phyloP scores from a whole-genome alignment of 2,113 vertebrate species.

The Etia nguti region DNA sequence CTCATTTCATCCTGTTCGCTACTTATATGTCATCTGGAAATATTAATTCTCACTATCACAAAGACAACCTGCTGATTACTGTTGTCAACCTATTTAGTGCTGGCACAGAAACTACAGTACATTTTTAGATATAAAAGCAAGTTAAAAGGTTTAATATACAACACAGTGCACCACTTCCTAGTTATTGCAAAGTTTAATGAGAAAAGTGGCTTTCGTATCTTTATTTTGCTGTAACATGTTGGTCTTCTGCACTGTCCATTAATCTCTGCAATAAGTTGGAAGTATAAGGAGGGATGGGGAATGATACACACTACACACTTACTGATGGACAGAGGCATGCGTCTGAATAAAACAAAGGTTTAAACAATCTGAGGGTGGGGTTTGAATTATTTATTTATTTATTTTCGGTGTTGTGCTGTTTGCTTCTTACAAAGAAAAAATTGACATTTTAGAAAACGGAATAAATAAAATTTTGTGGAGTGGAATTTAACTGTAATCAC shows the following conservation, averaged over 20 bases:
- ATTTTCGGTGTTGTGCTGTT: background rate
- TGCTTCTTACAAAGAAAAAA: background rate
- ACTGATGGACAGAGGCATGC: background rate
- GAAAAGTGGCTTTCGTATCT: background rate
- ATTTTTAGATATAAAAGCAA: background rate
- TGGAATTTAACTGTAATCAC: background rate
- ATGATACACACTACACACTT: background rate
- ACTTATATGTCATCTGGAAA: background rate
- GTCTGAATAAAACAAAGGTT: background rate
- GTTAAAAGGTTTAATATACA: background rate
- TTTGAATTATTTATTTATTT: background rate
- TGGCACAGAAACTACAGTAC: background rate
- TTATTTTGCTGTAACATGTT: background rate
- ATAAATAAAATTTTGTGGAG: background rate
- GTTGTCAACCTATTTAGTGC: background rate
- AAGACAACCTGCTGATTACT: background rate
- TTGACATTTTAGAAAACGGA: rapidly evolving
- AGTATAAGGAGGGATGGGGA: background rate
- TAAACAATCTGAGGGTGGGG: background rate
- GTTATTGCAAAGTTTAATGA: background rate
- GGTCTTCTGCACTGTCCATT: background rate
- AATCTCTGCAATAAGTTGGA: background rate
- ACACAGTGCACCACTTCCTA: background rate
- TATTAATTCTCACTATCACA: background rate
- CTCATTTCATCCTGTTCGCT: background rate